These are phyloP conservation scores for Eumerus sabulonum DNA, from an alignment of 2,888 invertebrate species.

Conservation along the genomic window DNA sequence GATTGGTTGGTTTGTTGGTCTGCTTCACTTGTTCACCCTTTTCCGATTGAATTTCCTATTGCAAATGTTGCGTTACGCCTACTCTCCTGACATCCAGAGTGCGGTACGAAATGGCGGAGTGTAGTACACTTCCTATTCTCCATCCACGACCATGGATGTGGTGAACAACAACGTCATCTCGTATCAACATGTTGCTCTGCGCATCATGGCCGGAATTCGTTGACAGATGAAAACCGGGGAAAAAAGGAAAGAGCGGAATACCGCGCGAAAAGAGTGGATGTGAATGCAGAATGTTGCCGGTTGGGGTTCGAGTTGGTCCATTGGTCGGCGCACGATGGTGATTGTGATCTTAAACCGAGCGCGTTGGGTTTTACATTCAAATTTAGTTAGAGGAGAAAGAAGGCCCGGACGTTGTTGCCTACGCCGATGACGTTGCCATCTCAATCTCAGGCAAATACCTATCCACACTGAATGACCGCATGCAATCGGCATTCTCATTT, in stretches of 20 bases:
- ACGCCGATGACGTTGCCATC: too few relatives aligned
- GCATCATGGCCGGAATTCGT: background rate
- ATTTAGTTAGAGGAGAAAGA: too few relatives aligned
- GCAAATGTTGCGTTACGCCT: conserved; percentile 36
- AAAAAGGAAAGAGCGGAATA: conserved; percentile 2
- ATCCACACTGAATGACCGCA: too few relatives aligned
- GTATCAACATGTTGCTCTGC: conserved; percentile 57
- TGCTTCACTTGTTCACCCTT: conserved; percentile 36
- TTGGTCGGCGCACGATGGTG: conserved; percentile 10
- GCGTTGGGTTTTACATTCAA: conserved; percentile 13
- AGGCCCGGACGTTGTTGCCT: too few relatives aligned
- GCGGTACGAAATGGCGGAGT: conserved; percentile 25
- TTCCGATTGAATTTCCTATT: conserved; percentile 64
- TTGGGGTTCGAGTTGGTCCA: too few relatives aligned
- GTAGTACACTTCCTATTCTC: conserved; percentile 36
- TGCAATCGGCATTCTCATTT: too few relatives aligned
- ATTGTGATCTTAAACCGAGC: background rate
- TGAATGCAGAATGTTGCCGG: conserved; percentile 23
- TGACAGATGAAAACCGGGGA: conserved; percentile 42
- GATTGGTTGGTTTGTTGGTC: conserved; percentile 10
- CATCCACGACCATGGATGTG: background rate
- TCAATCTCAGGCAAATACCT: too few relatives aligned
- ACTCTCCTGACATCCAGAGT: conserved; percentile 17
- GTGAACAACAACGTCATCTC: conserved; percentile 24
- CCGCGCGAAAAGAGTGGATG: conserved; percentile 2